Percentiles rank a stretch among this genome's conserved stretches.
phyloP scores from a whole-genome alignment of 2,797 vertebrate species.

The Melanotaenia pygmaea region DNA sequence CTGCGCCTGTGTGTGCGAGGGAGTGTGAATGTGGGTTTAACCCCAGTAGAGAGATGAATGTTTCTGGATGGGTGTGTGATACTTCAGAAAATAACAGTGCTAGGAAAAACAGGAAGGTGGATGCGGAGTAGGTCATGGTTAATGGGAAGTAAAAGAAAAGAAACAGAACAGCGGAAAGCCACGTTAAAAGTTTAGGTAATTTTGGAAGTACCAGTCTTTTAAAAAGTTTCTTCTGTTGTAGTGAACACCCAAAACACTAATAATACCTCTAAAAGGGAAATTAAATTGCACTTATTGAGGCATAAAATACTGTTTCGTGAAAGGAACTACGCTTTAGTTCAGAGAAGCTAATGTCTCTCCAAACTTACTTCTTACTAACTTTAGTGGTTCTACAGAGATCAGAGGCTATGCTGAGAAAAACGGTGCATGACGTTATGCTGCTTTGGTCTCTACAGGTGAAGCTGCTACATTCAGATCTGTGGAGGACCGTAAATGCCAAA shows the following conservation, averaged over 20 bases:
- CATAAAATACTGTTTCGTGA: too few species aligned
- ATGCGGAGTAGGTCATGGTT: constrained; percentile 5
- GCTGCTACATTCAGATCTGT: too few species aligned
- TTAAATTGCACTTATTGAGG: not conserved
- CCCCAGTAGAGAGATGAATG: constrained; percentile 22
- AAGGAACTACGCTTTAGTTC: not conserved
- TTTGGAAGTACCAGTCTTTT: constrained; percentile 16
- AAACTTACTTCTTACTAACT: not conserved
- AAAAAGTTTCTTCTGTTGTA: not conserved
- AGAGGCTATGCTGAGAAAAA: not conserved
- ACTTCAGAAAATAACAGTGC: constrained; percentile 9
- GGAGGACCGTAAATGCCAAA: too few species aligned
- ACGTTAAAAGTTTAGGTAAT: constrained; percentile 7
- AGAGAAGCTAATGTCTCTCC: not conserved
- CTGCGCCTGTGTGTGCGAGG: constrained; percentile 23
- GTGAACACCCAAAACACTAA: too few species aligned
- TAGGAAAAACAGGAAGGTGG: constrained; percentile 41
- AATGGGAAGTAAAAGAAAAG: constrained; percentile 22
- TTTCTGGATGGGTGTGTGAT: constrained; percentile 17
- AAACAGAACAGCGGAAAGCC: constrained; percentile 8
- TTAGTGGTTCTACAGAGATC: not conserved
- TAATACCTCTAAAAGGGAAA: too few species aligned
- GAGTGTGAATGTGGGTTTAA: constrained; percentile 8
- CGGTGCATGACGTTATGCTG: not conserved
- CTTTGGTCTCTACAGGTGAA: not conserved